Evolutionary conservation across 2,888 invertebrate genomes (phyloP), one percentile per base, ranked within the genome.

Genomic region (Drosophila nigricruria): DNA sequence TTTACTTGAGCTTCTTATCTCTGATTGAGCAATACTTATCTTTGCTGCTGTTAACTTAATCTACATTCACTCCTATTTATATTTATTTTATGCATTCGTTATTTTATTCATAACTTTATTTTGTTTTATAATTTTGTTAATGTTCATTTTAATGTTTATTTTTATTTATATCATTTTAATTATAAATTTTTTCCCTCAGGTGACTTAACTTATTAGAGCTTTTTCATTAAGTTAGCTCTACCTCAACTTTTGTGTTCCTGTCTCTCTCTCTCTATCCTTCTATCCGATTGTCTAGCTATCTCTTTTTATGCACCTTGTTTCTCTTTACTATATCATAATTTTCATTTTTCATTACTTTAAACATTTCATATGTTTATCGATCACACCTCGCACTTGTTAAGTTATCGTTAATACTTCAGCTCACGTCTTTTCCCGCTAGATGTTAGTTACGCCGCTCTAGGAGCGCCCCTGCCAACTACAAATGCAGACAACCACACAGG

Each of bases 361-460:
- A 0, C 14, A 14, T 14, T 34, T 34, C 5, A 25, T 30, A 34
- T 34, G 30, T 25, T 47, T 49, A 70, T 76, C 52, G 71, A 71
- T 76, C 77, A 59, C 74, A 76, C 77, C 77, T 74, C 77, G 61
- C 36, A 32, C 38, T 61, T 61, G 59, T 47, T 32, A 32, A 59
- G 27, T 53, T 30, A 53, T 27, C 54, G 38, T 18, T 67, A 45
- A 43, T 54, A 16, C 58, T 49, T 18, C 27, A 27, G 20, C 53
- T 54, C 36, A 18, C 25, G 45, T 20, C 60, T 38, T 23, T 45
- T 16, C 45, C 45, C 45, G 45, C 45, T 45, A 27, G 25, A 25
- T 45, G n/a, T 4, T 45, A 45, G 9, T n/a, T 45, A 23, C 30
- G 14, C 42, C 8, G 42, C 18, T 20, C 50, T 52, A 52, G 73